Evolutionary conservation across 2,888 invertebrate species (phyloP).

Genomic region (Rhagonycha fulva): DNA sequence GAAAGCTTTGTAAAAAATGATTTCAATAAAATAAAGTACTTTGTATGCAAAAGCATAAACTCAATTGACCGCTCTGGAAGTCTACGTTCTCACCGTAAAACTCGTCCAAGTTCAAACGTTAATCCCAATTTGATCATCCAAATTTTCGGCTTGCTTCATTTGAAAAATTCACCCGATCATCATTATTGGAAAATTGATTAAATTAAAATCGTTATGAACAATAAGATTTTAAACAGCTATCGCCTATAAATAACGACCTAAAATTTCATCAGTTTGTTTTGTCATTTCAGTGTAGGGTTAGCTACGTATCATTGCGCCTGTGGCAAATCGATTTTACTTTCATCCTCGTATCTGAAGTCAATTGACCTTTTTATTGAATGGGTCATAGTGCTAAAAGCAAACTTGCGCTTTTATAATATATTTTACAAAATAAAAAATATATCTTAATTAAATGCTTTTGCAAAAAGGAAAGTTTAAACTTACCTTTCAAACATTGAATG

Average conservation of each 20-base stretch:
- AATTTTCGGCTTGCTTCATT: not conserved
- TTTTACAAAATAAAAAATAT: not conserved
- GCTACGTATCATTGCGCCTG: slow-evolving; percentile 43
- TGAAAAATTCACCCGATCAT: not conserved
- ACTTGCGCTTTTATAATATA: slow-evolving; percentile 31
- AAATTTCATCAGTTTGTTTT: slow-evolving; percentile 39
- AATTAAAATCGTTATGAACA: slow-evolving; percentile 15
- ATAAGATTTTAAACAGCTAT: slow-evolving; percentile 9
- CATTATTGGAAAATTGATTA: not conserved
- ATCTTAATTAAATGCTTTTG: not conserved
- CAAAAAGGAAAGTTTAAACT: not conserved
- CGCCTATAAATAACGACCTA: slow-evolving; percentile 33
- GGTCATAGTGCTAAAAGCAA: slow-evolving; percentile 38
- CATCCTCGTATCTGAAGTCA: slow-evolving; percentile 45
- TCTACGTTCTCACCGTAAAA: not conserved
- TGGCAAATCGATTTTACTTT: slow-evolving; percentile 47
- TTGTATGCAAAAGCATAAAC: not conserved
- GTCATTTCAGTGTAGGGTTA: slow-evolving; percentile 32
- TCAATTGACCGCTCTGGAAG: not conserved
- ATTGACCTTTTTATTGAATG: slow-evolving; percentile 48
- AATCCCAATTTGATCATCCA: not conserved
- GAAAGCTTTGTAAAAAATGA: no score
- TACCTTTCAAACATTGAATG: not conserved
- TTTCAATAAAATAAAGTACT: no score
- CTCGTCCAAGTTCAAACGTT: not conserved